Evolutionary conservation across 2,888 invertebrate species (phyloP).

Genomic region (Hyposoter dolosus): DNA sequence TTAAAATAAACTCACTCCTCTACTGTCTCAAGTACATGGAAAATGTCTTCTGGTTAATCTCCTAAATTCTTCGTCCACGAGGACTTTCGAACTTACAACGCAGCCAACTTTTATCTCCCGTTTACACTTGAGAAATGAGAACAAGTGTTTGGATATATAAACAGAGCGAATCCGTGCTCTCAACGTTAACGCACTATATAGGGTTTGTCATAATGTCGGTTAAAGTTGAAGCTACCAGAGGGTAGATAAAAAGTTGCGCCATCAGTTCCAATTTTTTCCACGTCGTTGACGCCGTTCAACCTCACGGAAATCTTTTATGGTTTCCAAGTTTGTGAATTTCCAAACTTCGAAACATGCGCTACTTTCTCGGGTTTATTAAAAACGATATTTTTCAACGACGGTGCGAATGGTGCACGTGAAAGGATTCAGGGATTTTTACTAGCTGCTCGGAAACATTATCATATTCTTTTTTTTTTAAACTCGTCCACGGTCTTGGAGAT

Average conservation of each 20-base stretch:
- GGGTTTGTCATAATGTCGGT: slow-evolving; percentile 37
- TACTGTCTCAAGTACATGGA: slow-evolving; percentile 22
- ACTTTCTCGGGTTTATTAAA: slow-evolving; percentile 24
- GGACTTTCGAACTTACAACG: slow-evolving; percentile 10
- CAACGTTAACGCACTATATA: slow-evolving; percentile 14
- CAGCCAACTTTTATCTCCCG: slow-evolving; percentile 39
- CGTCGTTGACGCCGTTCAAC: slow-evolving; percentile 8
- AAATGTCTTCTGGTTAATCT: slow-evolving; percentile 47
- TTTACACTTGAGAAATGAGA: slow-evolving; percentile 46
- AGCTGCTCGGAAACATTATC: neutral
- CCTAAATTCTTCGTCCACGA: slow-evolving; percentile 37
- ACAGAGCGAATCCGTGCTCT: neutral
- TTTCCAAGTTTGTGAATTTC: slow-evolving; percentile 3
- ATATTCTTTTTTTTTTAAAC: slow-evolving; percentile 4
- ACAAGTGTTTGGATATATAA: slow-evolving; percentile 1
- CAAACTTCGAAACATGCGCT: neutral
- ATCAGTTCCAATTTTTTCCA: slow-evolving; percentile 19
- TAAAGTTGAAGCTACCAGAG: slow-evolving; percentile 12
- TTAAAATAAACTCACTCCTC: slow-evolving; percentile 16
- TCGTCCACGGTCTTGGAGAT: neutral
- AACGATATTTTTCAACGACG: slow-evolving; percentile 16
- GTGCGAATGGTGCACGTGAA: neutral
- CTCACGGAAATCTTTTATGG: neutral
- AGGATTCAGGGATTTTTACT: neutral
- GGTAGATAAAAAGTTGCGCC: slow-evolving; percentile 43